Conservation (phyloP, 2,113 vertebrate species). For the Formicarius rufipectus region DNA sequence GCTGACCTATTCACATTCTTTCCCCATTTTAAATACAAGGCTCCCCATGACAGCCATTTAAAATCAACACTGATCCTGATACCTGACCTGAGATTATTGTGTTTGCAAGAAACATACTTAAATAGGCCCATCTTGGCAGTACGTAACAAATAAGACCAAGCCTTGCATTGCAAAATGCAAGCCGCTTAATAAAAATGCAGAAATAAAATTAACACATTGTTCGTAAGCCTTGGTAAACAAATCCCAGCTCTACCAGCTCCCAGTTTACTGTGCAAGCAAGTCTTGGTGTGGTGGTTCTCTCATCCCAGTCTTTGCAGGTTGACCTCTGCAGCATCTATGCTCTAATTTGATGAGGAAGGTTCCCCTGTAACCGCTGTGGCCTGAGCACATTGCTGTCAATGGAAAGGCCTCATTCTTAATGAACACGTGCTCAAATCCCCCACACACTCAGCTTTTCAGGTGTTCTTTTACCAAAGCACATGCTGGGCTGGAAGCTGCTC, state of each 20-base stretch:
- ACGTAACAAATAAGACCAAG: neutral
- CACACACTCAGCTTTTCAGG: neutral
- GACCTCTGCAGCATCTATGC: neutral
- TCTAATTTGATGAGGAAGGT: neutral
- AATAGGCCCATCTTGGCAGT: neutral
- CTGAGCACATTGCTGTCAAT: neutral
- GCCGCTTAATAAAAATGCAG: neutral
- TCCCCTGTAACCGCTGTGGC: neutral
- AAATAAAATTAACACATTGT: fast-evolving
- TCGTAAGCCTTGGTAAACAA: neutral
- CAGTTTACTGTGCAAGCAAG: fast-evolving
- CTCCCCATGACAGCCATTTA: neutral
- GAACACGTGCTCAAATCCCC: neutral
- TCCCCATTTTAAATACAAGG: neutral
- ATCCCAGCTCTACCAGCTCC: neutral
- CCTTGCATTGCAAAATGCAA: neutral
- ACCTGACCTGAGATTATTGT: neutral
- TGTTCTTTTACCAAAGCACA: neutral
- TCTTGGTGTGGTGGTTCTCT: fast-evolving
- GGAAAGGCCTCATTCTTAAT: neutral
- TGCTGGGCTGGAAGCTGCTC: neutral
- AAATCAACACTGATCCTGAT: neutral
- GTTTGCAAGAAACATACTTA: neutral
- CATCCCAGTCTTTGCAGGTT: neutral
- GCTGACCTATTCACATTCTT: neutral